Percentiles rank a stretch among this genome's conserved stretches.
phyloP scores from a whole-genome alignment of 2,888 invertebrate species.

The Macroteleia sp. region DNA sequence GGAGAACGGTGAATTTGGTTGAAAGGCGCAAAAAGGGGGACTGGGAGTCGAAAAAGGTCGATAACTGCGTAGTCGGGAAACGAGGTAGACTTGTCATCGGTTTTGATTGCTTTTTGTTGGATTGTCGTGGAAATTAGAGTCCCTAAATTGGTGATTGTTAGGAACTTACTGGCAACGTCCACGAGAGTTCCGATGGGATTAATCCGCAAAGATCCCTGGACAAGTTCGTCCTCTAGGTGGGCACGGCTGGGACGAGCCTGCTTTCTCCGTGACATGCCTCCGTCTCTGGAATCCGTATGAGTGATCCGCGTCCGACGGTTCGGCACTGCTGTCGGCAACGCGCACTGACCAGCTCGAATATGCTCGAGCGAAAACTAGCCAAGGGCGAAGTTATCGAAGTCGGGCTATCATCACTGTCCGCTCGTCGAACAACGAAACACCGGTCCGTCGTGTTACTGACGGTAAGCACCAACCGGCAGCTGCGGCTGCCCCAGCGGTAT shows the following conservation, averaged over 20 bases:
- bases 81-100: too few relatives aligned
- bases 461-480: constrained; percentile 45
- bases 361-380: too few relatives aligned
- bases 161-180: constrained; percentile 78
- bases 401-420: constrained; percentile 2
- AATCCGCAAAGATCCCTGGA: constrained; percentile 77
- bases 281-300: constrained; percentile 54
- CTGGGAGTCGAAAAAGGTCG: too few relatives aligned
- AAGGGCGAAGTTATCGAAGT: too few relatives aligned
- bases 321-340: constrained; percentile 51
- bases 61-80: too few relatives aligned
- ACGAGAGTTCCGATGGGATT: constrained; percentile 75
- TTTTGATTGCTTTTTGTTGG: too few relatives aligned
- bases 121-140: too few relatives aligned
- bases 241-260: constrained; percentile 84
- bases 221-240: constrained; percentile 83
- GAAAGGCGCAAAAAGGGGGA: too few relatives aligned
- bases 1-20: too few relatives aligned
- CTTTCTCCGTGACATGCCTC: constrained; percentile 84
- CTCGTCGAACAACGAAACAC: too few relatives aligned
- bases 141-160: too few relatives aligned
- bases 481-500: constrained; percentile 73
- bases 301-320: constrained; percentile 63
- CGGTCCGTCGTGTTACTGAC: not conserved
- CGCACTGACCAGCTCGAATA: constrained; percentile 28